Evolutionary conservation across 1,140 invertebrate genomes (phyloP).

Genomic region (Saxidomus purpurata): DNA sequence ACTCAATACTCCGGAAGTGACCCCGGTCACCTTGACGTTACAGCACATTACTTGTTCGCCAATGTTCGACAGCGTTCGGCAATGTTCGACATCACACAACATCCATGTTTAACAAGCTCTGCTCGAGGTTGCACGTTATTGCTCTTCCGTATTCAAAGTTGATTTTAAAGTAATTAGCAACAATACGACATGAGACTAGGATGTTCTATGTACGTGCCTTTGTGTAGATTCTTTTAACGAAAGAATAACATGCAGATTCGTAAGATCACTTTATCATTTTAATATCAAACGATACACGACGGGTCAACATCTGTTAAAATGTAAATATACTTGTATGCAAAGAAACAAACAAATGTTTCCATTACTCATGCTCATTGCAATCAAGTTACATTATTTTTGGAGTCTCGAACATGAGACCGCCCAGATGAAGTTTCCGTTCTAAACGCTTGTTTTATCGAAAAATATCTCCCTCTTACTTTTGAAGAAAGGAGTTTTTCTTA

Average conservation of each 20-base stretch:
- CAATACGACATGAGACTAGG: neutral
- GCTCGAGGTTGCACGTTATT: neutral
- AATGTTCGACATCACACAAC: conserved; percentile 46
- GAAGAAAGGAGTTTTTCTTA: too few species aligned
- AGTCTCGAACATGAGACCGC: conserved; percentile 10
- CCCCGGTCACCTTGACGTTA: conserved; percentile 55
- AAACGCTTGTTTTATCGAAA: neutral
- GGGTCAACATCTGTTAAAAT: conserved; percentile 43
- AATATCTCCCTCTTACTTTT: too few species aligned
- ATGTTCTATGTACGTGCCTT: conserved; percentile 29
- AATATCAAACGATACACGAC: conserved; percentile 61
- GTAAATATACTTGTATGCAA: conserved; percentile 38
- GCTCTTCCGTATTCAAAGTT: conserved; percentile 35
- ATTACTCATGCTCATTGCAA: conserved; percentile 28
- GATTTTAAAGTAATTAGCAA: conserved; percentile 26
- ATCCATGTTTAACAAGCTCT: conserved; percentile 49
- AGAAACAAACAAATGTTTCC: conserved; percentile 29
- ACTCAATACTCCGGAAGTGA: conserved; percentile 52
- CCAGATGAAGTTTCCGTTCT: neutral
- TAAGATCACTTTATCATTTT: conserved; percentile 21
- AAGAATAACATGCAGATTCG: neutral
- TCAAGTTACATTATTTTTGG: conserved; percentile 2
- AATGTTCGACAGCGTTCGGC: conserved; percentile 59
- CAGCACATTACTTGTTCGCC: conserved; percentile 41
- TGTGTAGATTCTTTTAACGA: neutral